These are phyloP conservation scores for Oreotrochilus melanogaster DNA, from an alignment of 2,113 vertebrate species.

Conservation along the genomic window DNA sequence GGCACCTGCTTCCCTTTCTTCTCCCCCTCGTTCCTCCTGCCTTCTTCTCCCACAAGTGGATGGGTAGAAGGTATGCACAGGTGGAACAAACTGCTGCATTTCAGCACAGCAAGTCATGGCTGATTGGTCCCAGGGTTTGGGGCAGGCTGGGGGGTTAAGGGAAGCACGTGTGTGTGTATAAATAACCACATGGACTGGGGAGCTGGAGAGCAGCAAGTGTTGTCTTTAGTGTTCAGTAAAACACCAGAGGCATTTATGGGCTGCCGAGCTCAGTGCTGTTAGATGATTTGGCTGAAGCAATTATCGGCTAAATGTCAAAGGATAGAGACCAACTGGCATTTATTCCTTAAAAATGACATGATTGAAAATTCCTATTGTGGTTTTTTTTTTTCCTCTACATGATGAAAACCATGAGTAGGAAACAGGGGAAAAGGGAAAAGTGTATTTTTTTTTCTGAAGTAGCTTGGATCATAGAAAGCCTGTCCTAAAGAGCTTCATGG, in stretches of 20 bases:
- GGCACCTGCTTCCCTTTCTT: background rate
- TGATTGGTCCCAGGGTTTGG: accelerated
- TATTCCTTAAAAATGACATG: background rate
- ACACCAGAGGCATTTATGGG: background rate
- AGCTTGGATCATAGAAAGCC: background rate
- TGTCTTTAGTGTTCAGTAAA: background rate
- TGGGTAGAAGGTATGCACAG: background rate
- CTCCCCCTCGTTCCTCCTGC: background rate
- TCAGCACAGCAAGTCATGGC: background rate
- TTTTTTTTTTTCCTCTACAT: background rate
- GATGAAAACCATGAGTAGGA: background rate
- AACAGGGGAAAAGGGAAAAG: accelerated
- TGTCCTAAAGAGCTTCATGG: background rate
- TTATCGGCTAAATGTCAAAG: slow-evolving; percentile 31
- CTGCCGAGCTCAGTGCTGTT: background rate
- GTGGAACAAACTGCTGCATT: background rate
- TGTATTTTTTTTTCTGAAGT: background rate
- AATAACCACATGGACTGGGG: background rate
- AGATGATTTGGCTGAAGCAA: background rate
- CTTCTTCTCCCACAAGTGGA: background rate
- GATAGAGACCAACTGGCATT: background rate
- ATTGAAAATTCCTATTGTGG: background rate
- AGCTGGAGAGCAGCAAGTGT: background rate
- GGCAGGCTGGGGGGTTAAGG: background rate
- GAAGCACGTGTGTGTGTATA: background rate